Base-by-base conservation (phyloP, 2,113 vertebrate genomes). In the Osmerus mordax region DNA sequence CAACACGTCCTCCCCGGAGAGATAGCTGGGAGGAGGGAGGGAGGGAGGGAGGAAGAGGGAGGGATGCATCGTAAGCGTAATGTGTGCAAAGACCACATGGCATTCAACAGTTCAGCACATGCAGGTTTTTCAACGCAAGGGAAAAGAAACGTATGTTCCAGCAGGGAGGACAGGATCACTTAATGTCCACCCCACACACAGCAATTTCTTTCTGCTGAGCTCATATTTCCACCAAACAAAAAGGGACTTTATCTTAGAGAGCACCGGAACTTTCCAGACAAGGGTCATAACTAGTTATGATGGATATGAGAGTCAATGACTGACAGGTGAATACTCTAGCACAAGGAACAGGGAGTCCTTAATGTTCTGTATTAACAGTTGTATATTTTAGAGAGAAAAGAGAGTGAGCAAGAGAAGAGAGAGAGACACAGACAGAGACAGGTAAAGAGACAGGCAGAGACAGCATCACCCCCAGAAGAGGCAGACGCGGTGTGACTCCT, bases 1-100 rank as follows among this genome's bases (percentile, higher is more conserved):
- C 84, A 92, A 69, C 4, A 98, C 91, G 0, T 99, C 95, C 0
- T 96, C 93, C 81, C 96, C 91, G 0, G 97, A 96, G 51, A 99
- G 89, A 88, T 98, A 99, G 28, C 97, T 99, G 80, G 1, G 72
- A 66, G 76, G 64, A 84, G n/a, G 81, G 75, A 25, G 3, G 11
- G 65, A 23, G n/a, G 56, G 23, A 69, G 23, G 15, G 16, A 64
- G 32, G 25, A 25, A 15, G 55, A 14, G 2, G n/a, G 15, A 12
- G 63, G 66, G 29, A 2, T 8, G 16, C 36, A 36, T 47, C 9
- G 9, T 9, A 12, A 47, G 41, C 41, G 12, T 47, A 47, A 47
- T 12, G 12, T 8, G 41, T 47, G 41, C 41, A 47, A 47, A 47
- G 41, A 47, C 9, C 41, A 47, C 41, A 47, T 47, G 41, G 41